phyloP scores from a whole-genome alignment of 2,113 vertebrate genomes.

The Nicator chloris region DNA sequence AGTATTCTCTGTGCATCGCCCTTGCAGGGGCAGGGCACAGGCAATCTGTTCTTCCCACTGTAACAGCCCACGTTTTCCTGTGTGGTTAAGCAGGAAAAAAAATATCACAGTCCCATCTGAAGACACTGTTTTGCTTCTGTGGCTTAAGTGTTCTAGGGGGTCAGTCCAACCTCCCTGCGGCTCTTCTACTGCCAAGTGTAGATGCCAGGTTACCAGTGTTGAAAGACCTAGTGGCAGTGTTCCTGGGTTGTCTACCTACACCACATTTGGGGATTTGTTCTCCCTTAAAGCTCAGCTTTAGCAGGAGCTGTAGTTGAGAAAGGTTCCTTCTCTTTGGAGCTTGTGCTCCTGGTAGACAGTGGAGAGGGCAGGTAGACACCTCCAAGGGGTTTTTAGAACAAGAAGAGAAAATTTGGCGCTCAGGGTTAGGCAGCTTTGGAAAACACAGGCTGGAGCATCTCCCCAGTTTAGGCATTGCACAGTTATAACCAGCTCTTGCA shows the following conservation, averaged over 20 bases:
- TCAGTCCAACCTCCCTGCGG: background rate
- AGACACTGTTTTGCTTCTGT: background rate
- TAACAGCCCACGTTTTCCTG: background rate
- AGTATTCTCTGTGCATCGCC: background rate
- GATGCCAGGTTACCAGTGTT: background rate
- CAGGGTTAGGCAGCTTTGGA: background rate
- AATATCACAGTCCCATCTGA: background rate
- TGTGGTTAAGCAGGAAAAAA: background rate
- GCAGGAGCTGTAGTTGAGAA: background rate
- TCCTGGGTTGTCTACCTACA: background rate
- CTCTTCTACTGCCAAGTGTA: background rate
- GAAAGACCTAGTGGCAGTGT: background rate
- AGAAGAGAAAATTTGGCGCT: background rate
- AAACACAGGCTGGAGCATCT: background rate
- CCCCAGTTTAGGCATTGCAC: background rate
- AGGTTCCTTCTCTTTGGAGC: background rate
- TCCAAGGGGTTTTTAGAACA: background rate
- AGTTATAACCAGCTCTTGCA: background rate
- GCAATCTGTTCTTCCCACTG: conserved; percentile 18
- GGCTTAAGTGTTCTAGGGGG: background rate
- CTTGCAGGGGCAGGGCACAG: background rate
- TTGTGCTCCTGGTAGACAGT: background rate
- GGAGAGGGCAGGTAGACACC: background rate
- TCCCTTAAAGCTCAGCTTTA: background rate
- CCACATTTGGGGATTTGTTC: background rate